Evolutionary conservation across 2,797 vertebrate species (phyloP), one percentile per base, ranked within the genome.

Genomic region (Mionectes olivaceus): DNA sequence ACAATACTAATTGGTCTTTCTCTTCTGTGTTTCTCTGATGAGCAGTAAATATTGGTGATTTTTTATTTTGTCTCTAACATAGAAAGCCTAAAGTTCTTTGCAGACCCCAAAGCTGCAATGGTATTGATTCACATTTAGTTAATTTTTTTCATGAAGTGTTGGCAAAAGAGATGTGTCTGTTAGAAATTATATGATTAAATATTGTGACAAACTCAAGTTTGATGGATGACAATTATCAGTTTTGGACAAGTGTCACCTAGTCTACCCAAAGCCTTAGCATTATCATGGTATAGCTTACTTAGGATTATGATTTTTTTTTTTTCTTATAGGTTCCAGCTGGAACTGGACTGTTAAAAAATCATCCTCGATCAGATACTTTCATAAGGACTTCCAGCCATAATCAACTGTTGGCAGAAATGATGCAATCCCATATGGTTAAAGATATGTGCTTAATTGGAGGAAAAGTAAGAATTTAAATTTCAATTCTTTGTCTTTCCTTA

Each of bases 341-440:
- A 74, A 97, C 97, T 50, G 98, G 97, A 41, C 97, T 97, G 25
- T 94, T 95, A 19, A 97, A 95, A 64, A 95, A 97, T 5, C 96
- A 93, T 88, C 96, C 96, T 95, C 95, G 35, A 47, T 98, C 98
- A 91, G 83, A 97, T 5, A 49, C 57, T 75, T 99, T 99, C 93
- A 96, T 99, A 96, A 98, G 98, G 64, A 99, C 99, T 32, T 96
- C 98, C 25, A 99, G 98, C 86, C 99, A 99, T 87, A 96, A 98
- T 73, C 98, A 98, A 47, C 98, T 99, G 28, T 96, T 99, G 91
- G 98, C 99, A n/a, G 99, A 99, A 95, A 99, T 99, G 98, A 98
- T 99, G 98, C 99, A 99, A 89, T 99, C 99, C 8, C 99, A 99
- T 96, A 98, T 99, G 98, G 99, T 99, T 82, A 99, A 99, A 97